A percentile compares a stretch with the other conserved stretches of the same genome.
These are phyloP conservation scores for Apotomis capreana DNA, from an alignment of 2,888 invertebrate species.

Conservation along the genomic window DNA sequence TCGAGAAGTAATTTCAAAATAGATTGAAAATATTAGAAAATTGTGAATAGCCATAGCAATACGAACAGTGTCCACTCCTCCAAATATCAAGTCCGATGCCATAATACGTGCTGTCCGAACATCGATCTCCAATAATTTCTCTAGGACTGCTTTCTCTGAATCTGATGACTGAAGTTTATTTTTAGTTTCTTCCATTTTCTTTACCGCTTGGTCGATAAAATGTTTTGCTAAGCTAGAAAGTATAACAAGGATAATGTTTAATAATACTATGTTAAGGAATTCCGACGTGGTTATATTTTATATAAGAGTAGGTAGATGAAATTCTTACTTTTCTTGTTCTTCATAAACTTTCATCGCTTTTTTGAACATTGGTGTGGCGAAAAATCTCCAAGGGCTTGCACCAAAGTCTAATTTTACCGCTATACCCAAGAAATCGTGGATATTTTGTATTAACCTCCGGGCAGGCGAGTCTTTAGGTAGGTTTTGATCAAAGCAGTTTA, in stretches of 20 bases:
- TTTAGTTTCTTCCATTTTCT: conserved; percentile 51
- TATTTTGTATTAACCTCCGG: conserved; percentile 28
- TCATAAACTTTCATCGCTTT: conserved; percentile 39
- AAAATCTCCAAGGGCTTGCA: conserved; percentile 78
- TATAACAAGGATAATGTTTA: too few species aligned
- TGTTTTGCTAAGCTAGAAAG: conserved; percentile 50
- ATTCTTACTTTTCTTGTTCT: conserved; percentile 31
- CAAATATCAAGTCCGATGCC: conserved; percentile 86
- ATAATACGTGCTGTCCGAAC: conserved; percentile 84
- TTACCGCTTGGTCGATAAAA: conserved; percentile 56
- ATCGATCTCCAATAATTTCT: conserved; percentile 84
- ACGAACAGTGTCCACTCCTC: conserved; percentile 87
- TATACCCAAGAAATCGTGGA: conserved; percentile 30
- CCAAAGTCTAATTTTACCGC: conserved; percentile 48
- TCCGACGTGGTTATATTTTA: too few species aligned
- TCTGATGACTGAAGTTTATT: conserved; percentile 46
- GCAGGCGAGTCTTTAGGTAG: conserved; percentile 37
- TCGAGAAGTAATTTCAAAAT: too few species aligned
- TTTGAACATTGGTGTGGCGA: conserved; percentile 29
- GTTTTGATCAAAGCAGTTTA: conserved; percentile 44
- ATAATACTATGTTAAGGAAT: too few species aligned
- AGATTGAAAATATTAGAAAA: too few species aligned
- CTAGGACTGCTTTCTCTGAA: conserved; percentile 80
- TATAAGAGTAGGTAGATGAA: neutral
- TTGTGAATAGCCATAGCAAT: neutral